Evolutionary conservation across 2,888 invertebrate genomes (phyloP).

Genomic region (Drosophila buzzatii): DNA sequence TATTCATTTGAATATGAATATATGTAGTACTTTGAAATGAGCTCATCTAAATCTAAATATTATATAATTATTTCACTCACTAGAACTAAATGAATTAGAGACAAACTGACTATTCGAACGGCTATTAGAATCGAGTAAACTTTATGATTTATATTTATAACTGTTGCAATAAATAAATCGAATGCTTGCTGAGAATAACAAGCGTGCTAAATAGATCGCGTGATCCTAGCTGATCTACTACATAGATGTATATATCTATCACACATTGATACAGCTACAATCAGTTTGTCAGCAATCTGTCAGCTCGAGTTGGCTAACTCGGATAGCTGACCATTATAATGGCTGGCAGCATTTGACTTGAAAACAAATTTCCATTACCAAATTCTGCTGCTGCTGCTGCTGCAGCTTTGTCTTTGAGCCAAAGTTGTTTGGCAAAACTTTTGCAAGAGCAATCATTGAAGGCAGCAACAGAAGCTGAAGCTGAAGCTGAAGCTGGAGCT

Average conservation of each 20-base stretch:
- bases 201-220: background rate
- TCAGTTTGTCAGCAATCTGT: slow-evolving; percentile 8
- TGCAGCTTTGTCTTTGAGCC: slow-evolving; percentile 66
- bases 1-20: background rate
- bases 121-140: background rate
- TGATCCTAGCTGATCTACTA: background rate
- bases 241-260: no score
- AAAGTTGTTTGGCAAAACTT: slow-evolving; percentile 64
- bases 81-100: no score
- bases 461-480: slow-evolving; percentile 11
- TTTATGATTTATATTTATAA: background rate
- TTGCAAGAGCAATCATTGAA: slow-evolving; percentile 36
- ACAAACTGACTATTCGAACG: background rate
- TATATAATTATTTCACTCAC: background rate
- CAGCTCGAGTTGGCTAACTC: slow-evolving; percentile 33
- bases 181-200: background rate
- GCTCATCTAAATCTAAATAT: background rate
- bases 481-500: background rate
- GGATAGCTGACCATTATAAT: slow-evolving; percentile 49
- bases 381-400: slow-evolving; percentile 32
- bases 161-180: slow-evolving; percentile 1
- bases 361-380: slow-evolving; percentile 66
- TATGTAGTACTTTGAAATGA: background rate
- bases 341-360: slow-evolving; percentile 20
- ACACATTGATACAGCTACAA: background rate